Evolutionary conservation across 1,140 invertebrate species (phyloP), one percentile per base, ranked within the genome.

Genomic region (Drosophila subpulchrella): DNA sequence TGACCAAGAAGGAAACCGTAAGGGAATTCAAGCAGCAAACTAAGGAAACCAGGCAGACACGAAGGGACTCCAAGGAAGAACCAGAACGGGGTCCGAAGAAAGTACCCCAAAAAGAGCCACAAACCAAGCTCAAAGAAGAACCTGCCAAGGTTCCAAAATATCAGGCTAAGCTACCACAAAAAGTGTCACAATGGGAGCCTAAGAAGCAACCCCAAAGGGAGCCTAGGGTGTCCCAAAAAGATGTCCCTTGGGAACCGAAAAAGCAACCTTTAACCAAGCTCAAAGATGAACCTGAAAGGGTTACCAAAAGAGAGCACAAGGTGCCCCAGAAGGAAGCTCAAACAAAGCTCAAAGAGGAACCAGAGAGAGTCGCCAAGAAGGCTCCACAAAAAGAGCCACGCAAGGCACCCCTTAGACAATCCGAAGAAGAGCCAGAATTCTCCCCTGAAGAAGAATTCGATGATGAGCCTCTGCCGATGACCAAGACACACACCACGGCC

Each of bases 401-500:
- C 6, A 65, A 27, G 17, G 30, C 34, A 8, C 30, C 46, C 4
- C 32, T 27, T 1, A 66, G 41, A 13, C 65, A 54, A n/a, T 32
- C 61, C 4, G 61, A 66, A 10, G 62, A 75, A 7, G 73, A 76
- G 17, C 27, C 11, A 0, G 39, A 48, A 0, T 20, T 46, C 7
- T 71, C 67, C 41, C 51, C 47, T 13, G 71, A 56, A 11, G 59
- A 74, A 34, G 57, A 74, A 6, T 60, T 80, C 4, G 72, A 75
- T 0, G 78, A 86, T 6, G 86, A 91, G 8, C 71, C 81, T 1
- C 55, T 78, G 30, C 90, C 90, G 13, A 91, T 89, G 77, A 68
- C 83, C 12, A 86, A 81, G 73, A 73, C 65, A 2, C 90, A 91
- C 36, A 86, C 90, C 7, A 89, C 78, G 8, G 72, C 74, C 12